These are phyloP conservation scores for Seladonia tumulorum DNA, from an alignment of 2,888 invertebrate species.

Conservation along the genomic window DNA sequence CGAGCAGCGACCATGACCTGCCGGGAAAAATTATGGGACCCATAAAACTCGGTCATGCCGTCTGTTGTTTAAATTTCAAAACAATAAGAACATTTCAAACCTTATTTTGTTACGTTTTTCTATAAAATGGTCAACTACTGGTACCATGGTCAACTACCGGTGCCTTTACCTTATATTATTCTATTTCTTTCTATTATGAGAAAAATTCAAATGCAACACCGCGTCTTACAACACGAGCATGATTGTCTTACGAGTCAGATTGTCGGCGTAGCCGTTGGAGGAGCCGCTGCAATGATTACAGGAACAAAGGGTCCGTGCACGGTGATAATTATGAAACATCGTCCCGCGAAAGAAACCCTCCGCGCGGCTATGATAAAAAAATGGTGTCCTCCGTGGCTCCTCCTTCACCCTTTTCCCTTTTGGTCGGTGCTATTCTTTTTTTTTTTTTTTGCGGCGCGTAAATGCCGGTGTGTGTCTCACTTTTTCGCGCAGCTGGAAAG, in stretches of 20 bases:
- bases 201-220: background rate
- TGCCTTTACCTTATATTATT: too few species aligned
- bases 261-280: background rate
- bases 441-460: slow-evolving; percentile 29
- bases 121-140: too few species aligned
- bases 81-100: too few species aligned
- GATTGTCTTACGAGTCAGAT: background rate
- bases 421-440: background rate
- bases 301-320: background rate
- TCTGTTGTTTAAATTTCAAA: too few species aligned
- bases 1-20: too few species aligned
- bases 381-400: background rate
- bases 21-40: too few species aligned
- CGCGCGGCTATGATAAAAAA: background rate
- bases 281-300: slow-evolving; percentile 10
- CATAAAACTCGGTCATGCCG: too few species aligned
- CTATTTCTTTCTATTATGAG: too few species aligned
- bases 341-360: slow-evolving; percentile 19
- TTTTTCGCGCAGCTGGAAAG: slow-evolving; percentile 49
- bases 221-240: too few species aligned
- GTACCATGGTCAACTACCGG: too few species aligned
- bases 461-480: slow-evolving; percentile 44
- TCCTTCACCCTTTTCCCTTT: background rate
- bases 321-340: slow-evolving; percentile 45
- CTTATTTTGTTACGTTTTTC: too few species aligned